Conservation (phyloP, 2,888 invertebrate species). For the Parelbella ahira region DNA sequence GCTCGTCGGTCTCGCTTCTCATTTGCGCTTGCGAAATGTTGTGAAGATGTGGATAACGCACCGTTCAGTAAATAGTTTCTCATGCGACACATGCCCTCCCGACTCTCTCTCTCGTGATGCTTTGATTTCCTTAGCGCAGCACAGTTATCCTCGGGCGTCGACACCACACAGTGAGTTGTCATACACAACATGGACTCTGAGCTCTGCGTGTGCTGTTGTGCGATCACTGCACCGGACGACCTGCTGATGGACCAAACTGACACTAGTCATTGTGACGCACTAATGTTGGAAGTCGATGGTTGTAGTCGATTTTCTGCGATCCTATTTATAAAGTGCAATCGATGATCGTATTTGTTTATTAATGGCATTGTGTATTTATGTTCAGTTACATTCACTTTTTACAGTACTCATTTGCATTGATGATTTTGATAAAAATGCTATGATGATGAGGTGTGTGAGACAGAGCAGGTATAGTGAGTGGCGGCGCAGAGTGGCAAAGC, state of each 20-base stretch:
- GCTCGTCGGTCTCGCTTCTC: constrained; percentile 23
- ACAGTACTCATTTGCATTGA: too few relatives aligned
- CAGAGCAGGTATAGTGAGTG: too few relatives aligned
- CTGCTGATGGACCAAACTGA: constrained; percentile 2
- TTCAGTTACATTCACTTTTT: too few relatives aligned
- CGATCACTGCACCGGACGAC: too few relatives aligned
- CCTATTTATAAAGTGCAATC: too few relatives aligned
- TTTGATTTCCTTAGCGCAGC: constrained; percentile 59
- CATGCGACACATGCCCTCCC: constrained; percentile 9
- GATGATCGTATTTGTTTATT: too few relatives aligned
- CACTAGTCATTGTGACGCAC: constrained; percentile 4
- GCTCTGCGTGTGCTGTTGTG: too few relatives aligned
- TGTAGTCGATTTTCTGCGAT: too few relatives aligned
- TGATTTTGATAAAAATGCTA: too few relatives aligned
- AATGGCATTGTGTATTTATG: too few relatives aligned
- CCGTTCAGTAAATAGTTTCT: constrained; percentile 18
- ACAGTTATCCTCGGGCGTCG: constrained; percentile 75
- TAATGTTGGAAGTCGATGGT: constrained; percentile 11
- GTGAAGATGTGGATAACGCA: constrained; percentile 29
- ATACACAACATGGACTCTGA: constrained; percentile 3
- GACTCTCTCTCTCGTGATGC: constrained; percentile 12
- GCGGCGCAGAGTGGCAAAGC: too few relatives aligned
- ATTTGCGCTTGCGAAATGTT: constrained; percentile 27
- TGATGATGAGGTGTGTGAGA: too few relatives aligned
- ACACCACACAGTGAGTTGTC: constrained; percentile 73